Evolutionary conservation across 23 tunicate species (phyloP), one percentile per base, ranked within the genome.

Genomic region (Ciona savignyi): DNA sequence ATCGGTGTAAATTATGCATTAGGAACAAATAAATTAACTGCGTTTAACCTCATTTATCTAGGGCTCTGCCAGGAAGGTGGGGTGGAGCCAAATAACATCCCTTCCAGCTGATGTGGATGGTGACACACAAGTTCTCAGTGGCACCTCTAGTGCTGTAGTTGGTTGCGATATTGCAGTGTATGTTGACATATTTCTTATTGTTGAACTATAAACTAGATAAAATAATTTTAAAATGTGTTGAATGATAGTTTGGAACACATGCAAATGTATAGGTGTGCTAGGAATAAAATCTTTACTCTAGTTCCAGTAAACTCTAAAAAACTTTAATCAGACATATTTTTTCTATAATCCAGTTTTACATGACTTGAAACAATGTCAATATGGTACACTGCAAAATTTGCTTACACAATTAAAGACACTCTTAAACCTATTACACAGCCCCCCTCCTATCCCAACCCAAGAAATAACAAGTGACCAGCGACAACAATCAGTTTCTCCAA

Each of bases 381-480:
- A 6, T 42, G 56, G 56, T 42, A 42, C 15, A 42, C 56, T 42
- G 11, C 15, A 42, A 42, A 42, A 42, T 42, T 42, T 42, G 9
- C 56, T 42, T 42, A 15, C 15, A 42, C 9, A 42, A 6, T 42
- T 6, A 42, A 42, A 6, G 15, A 42, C 15, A 42, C 15, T 42
- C 15, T 42, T 42, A 42, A 6, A 6, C 15, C 56, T 42, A 42
- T 42, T 42, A 42, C 56, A 6, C 56, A 9, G 15, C 56, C 9
- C 11, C 9, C 30, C 35, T 4, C 34, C 35, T 6, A n/a, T 68
- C 34, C n/a, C 68, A 42, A 64, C 28, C 2, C 87, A 82, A 60
- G 87, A 82, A 68, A 82, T 82, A 2, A 29, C 87, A 30, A 51
- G 75, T 32, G 80, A 82, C 61, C 68, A 74, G 80, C 42, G 87